Evolutionary conservation across 1,140 invertebrate genomes (phyloP).

Genomic region (Aphidius ervi): DNA sequence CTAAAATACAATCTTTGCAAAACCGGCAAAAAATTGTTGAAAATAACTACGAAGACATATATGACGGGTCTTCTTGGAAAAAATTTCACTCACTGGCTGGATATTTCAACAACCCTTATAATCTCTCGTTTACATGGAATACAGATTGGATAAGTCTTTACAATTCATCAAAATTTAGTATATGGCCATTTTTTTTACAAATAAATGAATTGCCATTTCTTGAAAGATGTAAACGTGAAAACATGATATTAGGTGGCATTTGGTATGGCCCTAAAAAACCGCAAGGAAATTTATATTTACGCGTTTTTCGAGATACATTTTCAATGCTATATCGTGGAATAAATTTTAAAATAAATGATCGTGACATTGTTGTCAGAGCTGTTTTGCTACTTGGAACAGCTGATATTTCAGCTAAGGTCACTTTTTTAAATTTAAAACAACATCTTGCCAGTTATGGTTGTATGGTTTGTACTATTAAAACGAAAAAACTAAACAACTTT

Average conservation of each 20-base stretch:
- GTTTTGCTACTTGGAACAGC: slow-evolving; percentile 12
- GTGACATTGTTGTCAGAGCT: slow-evolving; percentile 8
- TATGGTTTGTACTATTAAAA: too few relatives aligned
- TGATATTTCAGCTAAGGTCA: slow-evolving; percentile 14
- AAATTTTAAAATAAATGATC: neutral
- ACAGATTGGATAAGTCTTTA: slow-evolving; percentile 13
- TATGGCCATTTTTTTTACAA: slow-evolving; percentile 7
- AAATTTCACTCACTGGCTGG: neutral
- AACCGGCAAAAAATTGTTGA: too few relatives aligned
- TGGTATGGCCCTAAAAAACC: slow-evolving; percentile 19
- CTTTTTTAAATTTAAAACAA: slow-evolving; percentile 16
- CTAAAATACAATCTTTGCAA: too few relatives aligned
- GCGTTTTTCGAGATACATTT: neutral
- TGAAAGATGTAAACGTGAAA: slow-evolving; percentile 10
- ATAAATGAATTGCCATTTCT: slow-evolving; percentile 20
- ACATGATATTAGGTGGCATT: slow-evolving; percentile 8
- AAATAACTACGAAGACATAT: too few relatives aligned
- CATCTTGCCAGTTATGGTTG: slow-evolving; percentile 14
- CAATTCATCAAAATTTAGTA: slow-evolving; percentile 15
- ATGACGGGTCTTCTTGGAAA: too few relatives aligned
- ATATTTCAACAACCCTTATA: neutral
- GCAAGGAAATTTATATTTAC: slow-evolving; percentile 4
- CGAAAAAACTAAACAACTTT: too few relatives aligned
- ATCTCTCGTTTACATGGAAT: slow-evolving; percentile 17
- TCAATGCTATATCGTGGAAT: neutral